A percentile compares a stretch with the other conserved stretches of the same genome.
Conservation (phyloP, 2,113 vertebrate genomes). For the Vicugna pacos region DNA sequence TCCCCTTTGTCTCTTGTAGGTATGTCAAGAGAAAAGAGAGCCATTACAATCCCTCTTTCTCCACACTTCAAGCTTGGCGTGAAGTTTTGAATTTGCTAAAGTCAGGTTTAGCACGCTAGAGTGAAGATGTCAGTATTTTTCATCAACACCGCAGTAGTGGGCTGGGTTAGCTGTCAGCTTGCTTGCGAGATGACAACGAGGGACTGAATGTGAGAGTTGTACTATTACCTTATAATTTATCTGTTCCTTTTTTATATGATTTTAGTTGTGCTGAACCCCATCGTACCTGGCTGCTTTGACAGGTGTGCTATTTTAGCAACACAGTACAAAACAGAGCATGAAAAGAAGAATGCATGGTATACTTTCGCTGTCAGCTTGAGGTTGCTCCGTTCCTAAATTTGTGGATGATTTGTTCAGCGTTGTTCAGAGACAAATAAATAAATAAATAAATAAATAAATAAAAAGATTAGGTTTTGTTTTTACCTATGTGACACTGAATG, state of each 20-base stretch:
- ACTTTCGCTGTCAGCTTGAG: constrained; percentile 61
- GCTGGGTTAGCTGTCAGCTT: constrained; percentile 74
- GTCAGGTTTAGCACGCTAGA: constrained; percentile 47
- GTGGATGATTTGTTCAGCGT: constrained; percentile 64
- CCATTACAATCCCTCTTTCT: constrained; percentile 33
- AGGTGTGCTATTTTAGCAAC: constrained; percentile 74
- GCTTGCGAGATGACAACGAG: constrained; percentile 73
- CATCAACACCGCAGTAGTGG: constrained; percentile 68
- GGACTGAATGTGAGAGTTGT: constrained; percentile 73
- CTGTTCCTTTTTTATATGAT: constrained; percentile 59
- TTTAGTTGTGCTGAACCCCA: constrained; percentile 63
- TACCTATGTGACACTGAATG: constrained; percentile 13
- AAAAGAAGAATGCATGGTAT: constrained; percentile 48
- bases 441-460: neutral
- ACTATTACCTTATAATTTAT: constrained; percentile 82
- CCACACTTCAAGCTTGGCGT: constrained; percentile 36
- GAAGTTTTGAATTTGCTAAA: constrained; percentile 69
- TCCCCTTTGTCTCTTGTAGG: neutral
- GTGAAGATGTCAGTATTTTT: constrained; percentile 76
- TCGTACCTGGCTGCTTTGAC: constrained; percentile 70
- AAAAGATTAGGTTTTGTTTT: constrained; percentile 59
- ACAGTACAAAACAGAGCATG: constrained; percentile 72
- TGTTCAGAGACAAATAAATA: constrained; percentile 41
- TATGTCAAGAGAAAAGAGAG: constrained; percentile 15
- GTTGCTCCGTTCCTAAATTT: constrained; percentile 51